These are phyloP conservation scores for Microctenopoma stevenorrisi DNA, from an alignment of 2,797 vertebrate genomes.

Conservation along the genomic window DNA sequence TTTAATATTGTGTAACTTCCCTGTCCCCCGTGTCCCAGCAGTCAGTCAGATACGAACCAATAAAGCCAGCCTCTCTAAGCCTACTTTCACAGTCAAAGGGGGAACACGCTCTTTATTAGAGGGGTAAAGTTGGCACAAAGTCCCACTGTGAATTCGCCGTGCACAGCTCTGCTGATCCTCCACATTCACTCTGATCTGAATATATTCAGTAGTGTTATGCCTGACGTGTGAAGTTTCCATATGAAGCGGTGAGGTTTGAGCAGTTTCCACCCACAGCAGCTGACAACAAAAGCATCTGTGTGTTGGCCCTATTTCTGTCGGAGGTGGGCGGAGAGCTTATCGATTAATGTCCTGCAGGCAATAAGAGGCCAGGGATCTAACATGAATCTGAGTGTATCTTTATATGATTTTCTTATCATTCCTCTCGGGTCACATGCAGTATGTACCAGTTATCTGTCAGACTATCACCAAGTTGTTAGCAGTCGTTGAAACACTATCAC, in stretches of 20 bases:
- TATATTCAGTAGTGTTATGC: conserved; percentile 6
- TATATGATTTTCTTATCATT: too few relatives aligned
- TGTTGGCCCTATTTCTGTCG: conserved; percentile 12
- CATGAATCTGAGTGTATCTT: neutral
- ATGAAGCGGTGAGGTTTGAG: conserved; percentile 13
- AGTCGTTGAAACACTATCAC: too few relatives aligned
- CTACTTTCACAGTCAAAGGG: conserved; percentile 44
- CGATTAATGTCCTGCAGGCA: conserved; percentile 30
- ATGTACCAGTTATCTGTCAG: neutral
- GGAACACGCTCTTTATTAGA: conserved; percentile 65
- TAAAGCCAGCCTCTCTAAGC: conserved; percentile 52
- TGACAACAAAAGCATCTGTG: conserved; percentile 26
- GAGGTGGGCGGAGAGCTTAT: conserved; percentile 32
- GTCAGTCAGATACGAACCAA: conserved; percentile 70
- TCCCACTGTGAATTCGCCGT: conserved; percentile 46
- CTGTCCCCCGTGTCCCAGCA: conserved; percentile 41
- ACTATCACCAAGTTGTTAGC: neutral
- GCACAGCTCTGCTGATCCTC: conserved; percentile 39
- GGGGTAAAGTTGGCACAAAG: conserved; percentile 45
- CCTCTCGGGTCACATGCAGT: neutral
- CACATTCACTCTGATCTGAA: conserved; percentile 21
- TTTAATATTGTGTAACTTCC: conserved; percentile 54
- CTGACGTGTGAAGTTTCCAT: conserved; percentile 13
- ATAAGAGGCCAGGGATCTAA: neutral
- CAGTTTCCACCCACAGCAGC: conserved; percentile 17